phyloP scores from a whole-genome alignment of 2,888 invertebrate species.

The Eristalinus aeneus region DNA sequence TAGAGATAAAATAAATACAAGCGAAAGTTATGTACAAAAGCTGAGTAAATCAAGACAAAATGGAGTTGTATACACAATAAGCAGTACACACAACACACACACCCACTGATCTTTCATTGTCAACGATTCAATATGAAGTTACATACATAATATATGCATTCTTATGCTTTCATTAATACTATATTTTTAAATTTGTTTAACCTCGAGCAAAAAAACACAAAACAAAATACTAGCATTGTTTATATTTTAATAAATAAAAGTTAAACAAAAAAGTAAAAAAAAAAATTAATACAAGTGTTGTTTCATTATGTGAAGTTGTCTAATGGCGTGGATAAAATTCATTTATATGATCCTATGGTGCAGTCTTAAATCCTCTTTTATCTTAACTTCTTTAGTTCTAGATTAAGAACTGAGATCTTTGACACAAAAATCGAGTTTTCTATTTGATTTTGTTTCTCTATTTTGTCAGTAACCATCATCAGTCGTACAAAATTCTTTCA shows the following conservation, averaged over 20 bases:
- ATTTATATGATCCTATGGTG: too few species aligned
- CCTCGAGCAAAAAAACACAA: constrained; percentile 18
- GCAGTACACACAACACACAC: constrained; percentile 14
- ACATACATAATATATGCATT: constrained; percentile 24
- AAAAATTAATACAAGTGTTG: too few species aligned
- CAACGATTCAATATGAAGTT: constrained; percentile 47
- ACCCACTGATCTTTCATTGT: constrained; percentile 56
- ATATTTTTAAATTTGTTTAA: constrained; percentile 45
- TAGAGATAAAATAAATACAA: constrained; percentile 26
- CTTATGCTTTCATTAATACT: constrained; percentile 14
- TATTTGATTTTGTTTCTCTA: too few species aligned
- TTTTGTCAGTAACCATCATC: too few species aligned
- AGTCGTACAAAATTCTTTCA: too few species aligned
- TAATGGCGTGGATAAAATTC: too few species aligned
- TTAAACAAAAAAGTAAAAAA: constrained; percentile 33
- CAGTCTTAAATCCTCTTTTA: too few species aligned
- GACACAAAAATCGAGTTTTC: too few species aligned
- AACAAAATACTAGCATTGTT: constrained; percentile 50
- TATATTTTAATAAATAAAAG: constrained; percentile 68
- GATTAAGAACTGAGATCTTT: too few species aligned
- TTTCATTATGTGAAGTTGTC: too few species aligned
- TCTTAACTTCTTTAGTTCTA: too few species aligned
- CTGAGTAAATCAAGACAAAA: constrained; percentile 13
- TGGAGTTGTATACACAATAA: constrained; percentile 20
- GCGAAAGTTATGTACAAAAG: constrained; percentile 55